A percentile compares a stretch with the other conserved stretches of the same genome.
Evolutionary conservation across 2,797 vertebrate species (phyloP).

Genomic region (Cetoscarus ocellatus): DNA sequence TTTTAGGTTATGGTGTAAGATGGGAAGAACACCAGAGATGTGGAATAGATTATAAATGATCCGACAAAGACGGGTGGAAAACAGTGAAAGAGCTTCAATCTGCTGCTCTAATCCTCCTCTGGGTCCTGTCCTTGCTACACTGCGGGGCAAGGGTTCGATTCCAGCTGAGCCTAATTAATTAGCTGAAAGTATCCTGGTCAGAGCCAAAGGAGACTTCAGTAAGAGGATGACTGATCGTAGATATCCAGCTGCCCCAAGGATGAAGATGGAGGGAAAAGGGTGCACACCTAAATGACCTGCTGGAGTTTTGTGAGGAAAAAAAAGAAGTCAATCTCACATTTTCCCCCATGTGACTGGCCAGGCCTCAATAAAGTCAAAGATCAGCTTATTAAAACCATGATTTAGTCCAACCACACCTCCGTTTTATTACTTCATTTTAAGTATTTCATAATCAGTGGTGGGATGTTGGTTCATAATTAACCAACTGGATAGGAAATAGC

Average conservation of each 20-base stretch:
- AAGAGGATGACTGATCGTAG: constrained; percentile 21
- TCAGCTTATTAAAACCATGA: constrained; percentile 25
- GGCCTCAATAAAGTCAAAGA: constrained; percentile 7
- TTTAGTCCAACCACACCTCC: constrained; percentile 15
- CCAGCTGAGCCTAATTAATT: constrained; percentile 70
- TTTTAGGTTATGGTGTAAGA: constrained; percentile 45
- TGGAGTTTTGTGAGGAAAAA: constrained; percentile 41
- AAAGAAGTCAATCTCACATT: constrained; percentile 50
- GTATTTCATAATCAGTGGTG: constrained; percentile 7
- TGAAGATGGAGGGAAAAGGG: constrained; percentile 35
- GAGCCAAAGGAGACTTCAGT: constrained; percentile 43
- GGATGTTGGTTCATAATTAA: not conserved
- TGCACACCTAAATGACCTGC: constrained; percentile 49
- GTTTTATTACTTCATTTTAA: constrained; percentile 6
- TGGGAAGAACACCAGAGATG: constrained; percentile 33
- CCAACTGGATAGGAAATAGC: too few relatives aligned
- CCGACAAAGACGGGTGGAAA: constrained; percentile 16
- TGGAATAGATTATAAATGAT: constrained; percentile 24
- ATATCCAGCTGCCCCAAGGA: constrained; percentile 39
- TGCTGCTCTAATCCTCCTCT: constrained; percentile 39
- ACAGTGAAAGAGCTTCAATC: constrained; percentile 18
- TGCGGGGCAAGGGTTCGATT: constrained; percentile 43
- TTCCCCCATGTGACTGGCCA: constrained; percentile 18
- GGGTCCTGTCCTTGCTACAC: constrained; percentile 43
- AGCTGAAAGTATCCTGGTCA: constrained; percentile 54